Percentiles rank a stretch among this genome's conserved stretches.
Conservation (phyloP, 2,113 vertebrate genomes). For the Microtus montanus region DNA sequence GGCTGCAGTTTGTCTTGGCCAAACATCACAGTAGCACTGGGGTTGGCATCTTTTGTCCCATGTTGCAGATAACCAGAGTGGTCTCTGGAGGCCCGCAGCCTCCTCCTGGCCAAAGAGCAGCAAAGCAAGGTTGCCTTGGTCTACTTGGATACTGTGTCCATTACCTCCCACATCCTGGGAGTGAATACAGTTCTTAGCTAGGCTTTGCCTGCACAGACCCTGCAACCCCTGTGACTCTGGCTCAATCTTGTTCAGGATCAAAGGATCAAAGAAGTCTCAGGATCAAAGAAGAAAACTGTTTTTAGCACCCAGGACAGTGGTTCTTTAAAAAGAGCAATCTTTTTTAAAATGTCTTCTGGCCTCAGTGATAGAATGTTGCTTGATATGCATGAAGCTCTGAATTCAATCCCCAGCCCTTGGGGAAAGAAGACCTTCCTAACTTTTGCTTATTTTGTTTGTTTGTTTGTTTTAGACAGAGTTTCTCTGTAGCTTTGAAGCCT, state of each 20-base stretch:
- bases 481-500: too few relatives aligned
- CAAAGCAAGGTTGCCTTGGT: background rate
- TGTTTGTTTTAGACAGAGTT: too few relatives aligned
- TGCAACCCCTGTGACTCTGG: background rate
- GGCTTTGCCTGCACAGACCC: background rate
- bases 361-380: background rate
- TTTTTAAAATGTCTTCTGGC: background rate
- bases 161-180: background rate
- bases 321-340: background rate
- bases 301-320: background rate
- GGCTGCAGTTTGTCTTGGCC: too few relatives aligned
- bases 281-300: slow-evolving; percentile 12
- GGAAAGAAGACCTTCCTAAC: background rate
- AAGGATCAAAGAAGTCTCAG: slow-evolving; percentile 18
- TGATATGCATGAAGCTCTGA: background rate
- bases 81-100: background rate
- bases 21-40: background rate
- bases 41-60: background rate
- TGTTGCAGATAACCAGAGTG: background rate
- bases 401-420: background rate
- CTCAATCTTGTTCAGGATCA: background rate
- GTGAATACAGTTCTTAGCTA: background rate
- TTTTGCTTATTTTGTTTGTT: too few relatives aligned
- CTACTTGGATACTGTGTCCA: background rate
- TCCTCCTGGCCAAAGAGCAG: background rate